Conservation (phyloP, 2,113 vertebrate genomes). For the Sapayoa aenigma region DNA sequence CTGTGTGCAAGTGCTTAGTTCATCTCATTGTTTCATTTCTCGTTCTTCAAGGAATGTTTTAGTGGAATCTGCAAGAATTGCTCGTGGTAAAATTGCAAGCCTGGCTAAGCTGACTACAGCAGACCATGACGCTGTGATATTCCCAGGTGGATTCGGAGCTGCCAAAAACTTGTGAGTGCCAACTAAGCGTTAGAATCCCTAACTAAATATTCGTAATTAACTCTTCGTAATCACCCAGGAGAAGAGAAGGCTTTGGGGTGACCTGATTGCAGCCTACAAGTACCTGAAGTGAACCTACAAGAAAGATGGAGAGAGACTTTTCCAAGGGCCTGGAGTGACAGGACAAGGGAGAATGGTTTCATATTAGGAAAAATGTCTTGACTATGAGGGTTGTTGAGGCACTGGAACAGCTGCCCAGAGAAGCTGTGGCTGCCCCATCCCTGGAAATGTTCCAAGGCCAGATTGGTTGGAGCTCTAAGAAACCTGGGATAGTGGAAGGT, state of each 20-base stretch:
- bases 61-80: slow-evolving; percentile 91
- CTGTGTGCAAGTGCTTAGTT: background rate
- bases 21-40: background rate
- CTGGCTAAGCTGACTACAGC: slow-evolving; percentile 77
- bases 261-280: background rate
- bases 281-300: background rate
- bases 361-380: background rate
- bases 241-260: background rate
- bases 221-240: background rate
- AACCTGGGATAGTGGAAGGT: background rate
- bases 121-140: slow-evolving; percentile 85
- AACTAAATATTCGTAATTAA: background rate
- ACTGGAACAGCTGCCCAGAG: background rate
- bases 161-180: slow-evolving; percentile 89
- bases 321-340: background rate
- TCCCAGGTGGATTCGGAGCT: slow-evolving; percentile 93
- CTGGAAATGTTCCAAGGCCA: background rate
- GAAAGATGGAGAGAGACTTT: background rate
- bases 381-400: background rate
- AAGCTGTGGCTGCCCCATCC: background rate
- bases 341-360: background rate
- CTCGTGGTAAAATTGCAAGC: slow-evolving; percentile 86
- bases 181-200: background rate
- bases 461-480: background rate
- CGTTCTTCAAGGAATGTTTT: slow-evolving; percentile 81